Conservation (phyloP, 2,797 vertebrate species). For the Mormyrus hasselquistii region DNA sequence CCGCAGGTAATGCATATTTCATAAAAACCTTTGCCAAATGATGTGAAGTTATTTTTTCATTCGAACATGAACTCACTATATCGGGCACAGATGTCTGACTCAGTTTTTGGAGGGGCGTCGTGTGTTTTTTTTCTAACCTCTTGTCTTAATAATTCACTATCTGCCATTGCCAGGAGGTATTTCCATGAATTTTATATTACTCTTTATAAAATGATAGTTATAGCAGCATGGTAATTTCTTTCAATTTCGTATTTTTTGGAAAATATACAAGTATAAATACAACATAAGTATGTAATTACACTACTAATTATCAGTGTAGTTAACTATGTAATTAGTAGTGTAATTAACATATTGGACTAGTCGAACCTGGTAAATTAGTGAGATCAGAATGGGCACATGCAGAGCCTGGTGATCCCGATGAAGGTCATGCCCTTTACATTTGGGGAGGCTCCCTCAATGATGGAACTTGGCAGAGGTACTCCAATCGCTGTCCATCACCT, state of each 20-base stretch:
- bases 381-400: not conserved
- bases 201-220: not conserved
- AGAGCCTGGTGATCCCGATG: not conserved
- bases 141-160: not conserved
- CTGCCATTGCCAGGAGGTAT: not conserved
- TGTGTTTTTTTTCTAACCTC: not conserved
- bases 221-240: not conserved
- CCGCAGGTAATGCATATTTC: constrained; percentile 57
- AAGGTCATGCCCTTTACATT: not conserved
- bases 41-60: not conserved
- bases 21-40: not conserved
- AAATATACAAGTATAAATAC: not conserved
- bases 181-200: not conserved
- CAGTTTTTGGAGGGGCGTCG: not conserved
- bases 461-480: not conserved
- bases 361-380: not conserved
- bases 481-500: not conserved
- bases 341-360: not conserved
- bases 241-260: not conserved
- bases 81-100: not conserved
- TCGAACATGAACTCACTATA: not conserved
- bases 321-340: not conserved
- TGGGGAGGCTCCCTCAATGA: not conserved
- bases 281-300: not conserved
- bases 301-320: not conserved